phyloP scores from a whole-genome alignment of 2,113 vertebrate genomes.

The Poecile atricapillus region DNA sequence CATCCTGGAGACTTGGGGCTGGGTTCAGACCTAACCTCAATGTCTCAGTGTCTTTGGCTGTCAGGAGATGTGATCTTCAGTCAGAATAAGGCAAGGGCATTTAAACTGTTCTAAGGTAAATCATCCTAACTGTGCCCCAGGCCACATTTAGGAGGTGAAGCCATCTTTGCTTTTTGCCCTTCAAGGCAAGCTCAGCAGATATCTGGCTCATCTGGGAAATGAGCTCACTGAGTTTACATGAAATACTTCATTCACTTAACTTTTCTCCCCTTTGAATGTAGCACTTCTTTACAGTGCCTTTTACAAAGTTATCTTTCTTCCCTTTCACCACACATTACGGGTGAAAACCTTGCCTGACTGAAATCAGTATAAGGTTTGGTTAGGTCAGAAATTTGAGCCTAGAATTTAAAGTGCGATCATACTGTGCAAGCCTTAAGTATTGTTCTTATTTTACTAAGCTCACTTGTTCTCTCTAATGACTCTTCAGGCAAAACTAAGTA shows the following conservation, averaged over 20 bases:
- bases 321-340: neutral
- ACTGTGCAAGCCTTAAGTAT: neutral
- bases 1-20: neutral
- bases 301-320: neutral
- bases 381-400: neutral
- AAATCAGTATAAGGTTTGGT: neutral
- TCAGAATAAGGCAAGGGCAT: neutral
- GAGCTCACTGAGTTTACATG: slow-evolving; percentile 26
- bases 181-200: slow-evolving; percentile 35
- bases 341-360: neutral
- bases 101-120: slow-evolving; percentile 41
- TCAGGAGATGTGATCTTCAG: neutral
- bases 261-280: neutral
- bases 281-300: neutral
- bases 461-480: neutral
- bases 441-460: neutral
- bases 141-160: slow-evolving; percentile 33
- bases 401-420: neutral
- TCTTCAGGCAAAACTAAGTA: neutral
- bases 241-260: slow-evolving; percentile 20
- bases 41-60: neutral
- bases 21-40: neutral
- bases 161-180: slow-evolving; percentile 27
- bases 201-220: slow-evolving; percentile 32
- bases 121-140: slow-evolving; percentile 33